Base-by-base conservation (phyloP, 2,797 vertebrate genomes). In the Helostoma temminkii region DNA sequence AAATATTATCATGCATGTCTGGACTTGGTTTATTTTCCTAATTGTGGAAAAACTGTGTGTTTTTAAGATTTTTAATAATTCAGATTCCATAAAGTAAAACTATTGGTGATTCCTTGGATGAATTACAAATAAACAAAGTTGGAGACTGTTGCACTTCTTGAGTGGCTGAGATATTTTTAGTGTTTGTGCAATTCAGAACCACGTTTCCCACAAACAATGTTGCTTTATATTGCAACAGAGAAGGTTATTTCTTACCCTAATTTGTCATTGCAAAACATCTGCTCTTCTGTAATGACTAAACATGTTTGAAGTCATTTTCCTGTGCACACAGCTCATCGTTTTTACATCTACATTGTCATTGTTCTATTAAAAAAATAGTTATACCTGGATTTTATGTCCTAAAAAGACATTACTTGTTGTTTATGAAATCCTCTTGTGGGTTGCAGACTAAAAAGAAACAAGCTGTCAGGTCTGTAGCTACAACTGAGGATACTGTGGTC, bases 191-290 rank as follows among this genome's bases (percentile, higher is more conserved):
- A 39, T 24, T 54, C 60, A 32, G 18, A 63, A 53, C 15, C 41
- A 26, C 48, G 25, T 73, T 67, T 66, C 34, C 61, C 43, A 34
- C 52, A 47, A 62, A 62, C 32, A 45, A n/a, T 24, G 41, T 48
- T 42, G 43, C 24, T 42, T 47, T n/a, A n/a, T 55, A 64, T 68
- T 32, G 25, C 26, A 39, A 41, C 62, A 48, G 50, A 56, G 28
- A 39, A 59, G 50, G n/a, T 74, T 60, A 9, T 14, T 11, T 37
- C 39, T 25, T 8, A 14, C 34, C 41, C 6, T 2, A n/a, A n/a
- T n/a, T 6, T 2, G 36, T 62, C 19, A 34, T 16, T 11, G 24
- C 57, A 10, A 36, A 68, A 55, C 9, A 37, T 58, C 25, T 64
- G 11, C 39, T 48, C 22, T 37, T 63, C 41, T 12, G 18, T 55